Percentiles rank a stretch among this genome's conserved stretches.
phyloP scores from a whole-genome alignment of 2,797 vertebrate species.

The Amblyraja radiata region DNA sequence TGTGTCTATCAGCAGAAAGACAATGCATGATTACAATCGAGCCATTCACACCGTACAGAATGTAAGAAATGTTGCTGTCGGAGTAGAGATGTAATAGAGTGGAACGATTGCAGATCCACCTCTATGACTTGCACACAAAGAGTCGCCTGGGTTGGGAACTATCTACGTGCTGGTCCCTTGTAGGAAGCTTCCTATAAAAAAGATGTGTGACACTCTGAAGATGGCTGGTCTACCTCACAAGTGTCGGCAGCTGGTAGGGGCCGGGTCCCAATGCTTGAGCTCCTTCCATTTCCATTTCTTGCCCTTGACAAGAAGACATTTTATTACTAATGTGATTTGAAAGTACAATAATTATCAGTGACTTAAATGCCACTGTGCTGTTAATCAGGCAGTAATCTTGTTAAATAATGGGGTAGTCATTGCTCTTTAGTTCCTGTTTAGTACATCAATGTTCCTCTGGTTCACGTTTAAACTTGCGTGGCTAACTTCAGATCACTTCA shows the following conservation, averaged over 20 bases:
- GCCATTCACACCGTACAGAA: too few relatives aligned
- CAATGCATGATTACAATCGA: too few relatives aligned
- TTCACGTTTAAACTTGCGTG: not conserved
- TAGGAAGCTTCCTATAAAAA: not conserved
- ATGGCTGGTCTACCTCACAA: not conserved
- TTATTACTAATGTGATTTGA: slow-evolving; percentile 4
- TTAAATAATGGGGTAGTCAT: slow-evolving; percentile 35
- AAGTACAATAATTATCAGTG: slow-evolving; percentile 28
- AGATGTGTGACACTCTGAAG: not conserved
- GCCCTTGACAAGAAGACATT: slow-evolving; percentile 20
- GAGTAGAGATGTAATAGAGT: too few relatives aligned
- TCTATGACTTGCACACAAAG: too few relatives aligned
- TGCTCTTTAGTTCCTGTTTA: not conserved
- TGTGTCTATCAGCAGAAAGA: too few relatives aligned
- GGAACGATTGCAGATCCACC: too few relatives aligned
- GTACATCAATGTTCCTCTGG: not conserved
- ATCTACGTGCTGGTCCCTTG: not conserved
- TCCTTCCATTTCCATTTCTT: slow-evolving; percentile 26
- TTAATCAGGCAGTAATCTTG: slow-evolving; percentile 28
- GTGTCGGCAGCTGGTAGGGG: not conserved
- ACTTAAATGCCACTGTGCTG: slow-evolving; percentile 24
- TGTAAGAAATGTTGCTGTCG: too few relatives aligned
- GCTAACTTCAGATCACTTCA: not conserved
- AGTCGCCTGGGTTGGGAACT: too few relatives aligned
- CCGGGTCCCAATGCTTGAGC: not conserved